These are phyloP conservation scores for Aegithalos caudatus DNA, from an alignment of 2,113 vertebrate species.

Conservation along the genomic window DNA sequence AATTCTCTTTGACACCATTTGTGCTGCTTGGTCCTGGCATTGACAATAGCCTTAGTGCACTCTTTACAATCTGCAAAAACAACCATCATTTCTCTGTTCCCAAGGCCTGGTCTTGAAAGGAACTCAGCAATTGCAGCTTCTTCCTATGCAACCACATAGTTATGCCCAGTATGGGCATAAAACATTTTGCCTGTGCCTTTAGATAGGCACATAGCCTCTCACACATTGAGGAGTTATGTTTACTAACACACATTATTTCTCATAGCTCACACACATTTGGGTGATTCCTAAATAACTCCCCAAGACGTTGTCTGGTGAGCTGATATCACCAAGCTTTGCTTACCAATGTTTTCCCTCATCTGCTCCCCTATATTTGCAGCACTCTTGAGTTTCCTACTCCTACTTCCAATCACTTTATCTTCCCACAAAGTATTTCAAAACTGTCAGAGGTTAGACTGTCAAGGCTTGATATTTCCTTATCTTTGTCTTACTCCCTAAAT, in stretches of 20 bases:
- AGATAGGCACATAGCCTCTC: not conserved
- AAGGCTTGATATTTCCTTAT: not conserved
- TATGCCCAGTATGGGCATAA: not conserved
- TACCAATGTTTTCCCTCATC: not conserved
- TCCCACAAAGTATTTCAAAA: not conserved
- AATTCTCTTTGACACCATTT: not conserved
- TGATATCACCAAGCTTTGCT: not conserved
- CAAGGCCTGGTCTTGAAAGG: not conserved
- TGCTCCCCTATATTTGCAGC: not conserved
- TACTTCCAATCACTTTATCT: not conserved
- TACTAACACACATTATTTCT: not conserved
- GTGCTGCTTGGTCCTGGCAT: not conserved
- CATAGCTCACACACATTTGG: not conserved
- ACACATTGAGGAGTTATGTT: not conserved
- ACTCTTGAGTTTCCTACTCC: not conserved
- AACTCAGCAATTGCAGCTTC: not conserved
- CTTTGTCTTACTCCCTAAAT: not conserved
- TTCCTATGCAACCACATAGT: not conserved
- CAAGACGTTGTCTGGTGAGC: not conserved
- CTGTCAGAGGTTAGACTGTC: not conserved
- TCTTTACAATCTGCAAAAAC: not conserved
- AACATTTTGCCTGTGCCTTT: not conserved
- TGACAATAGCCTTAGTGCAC: not conserved
- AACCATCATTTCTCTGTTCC: not conserved
- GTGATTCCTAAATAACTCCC: not conserved